Conservation (phyloP, 2,113 vertebrate species). For the Mirza zaza region DNA sequence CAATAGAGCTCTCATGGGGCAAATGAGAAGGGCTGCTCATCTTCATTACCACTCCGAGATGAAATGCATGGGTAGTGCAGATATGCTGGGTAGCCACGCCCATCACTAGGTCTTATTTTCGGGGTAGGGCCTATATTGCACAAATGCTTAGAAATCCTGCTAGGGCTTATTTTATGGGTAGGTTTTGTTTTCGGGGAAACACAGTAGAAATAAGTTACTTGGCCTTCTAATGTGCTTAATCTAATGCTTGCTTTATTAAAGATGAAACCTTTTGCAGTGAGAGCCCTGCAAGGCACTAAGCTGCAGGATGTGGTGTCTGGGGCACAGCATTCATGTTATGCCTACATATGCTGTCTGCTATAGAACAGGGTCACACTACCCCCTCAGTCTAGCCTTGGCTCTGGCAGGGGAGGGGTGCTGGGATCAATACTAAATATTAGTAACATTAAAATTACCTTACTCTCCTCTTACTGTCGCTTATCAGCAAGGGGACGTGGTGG, state of each 20-base stretch:
- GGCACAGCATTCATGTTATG: not conserved
- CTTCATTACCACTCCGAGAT: too few species aligned
- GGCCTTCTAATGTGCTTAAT: conserved; percentile 30
- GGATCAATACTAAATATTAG: not conserved
- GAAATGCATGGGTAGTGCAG: too few species aligned
- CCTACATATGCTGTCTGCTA: not conserved
- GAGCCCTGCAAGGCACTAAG: not conserved
- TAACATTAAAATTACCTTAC: not conserved
- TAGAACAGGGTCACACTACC: not conserved
- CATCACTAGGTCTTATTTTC: too few species aligned
- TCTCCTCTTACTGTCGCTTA: not conserved
- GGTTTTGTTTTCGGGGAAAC: too few species aligned
- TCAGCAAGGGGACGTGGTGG: not conserved
- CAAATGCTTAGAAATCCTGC: too few species aligned
- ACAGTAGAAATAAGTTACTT: conserved; percentile 50
- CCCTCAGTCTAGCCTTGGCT: not conserved
- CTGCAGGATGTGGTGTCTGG: not conserved
- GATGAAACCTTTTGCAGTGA: conserved; percentile 8
- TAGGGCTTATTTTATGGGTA: too few species aligned
- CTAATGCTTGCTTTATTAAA: conserved; percentile 51
- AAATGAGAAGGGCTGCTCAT: too few species aligned
- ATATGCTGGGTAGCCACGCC: too few species aligned
- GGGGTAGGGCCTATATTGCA: too few species aligned
- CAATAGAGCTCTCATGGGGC: too few species aligned
- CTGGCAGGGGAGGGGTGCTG: not conserved